Percentiles rank a stretch among this genome's conserved stretches.
These are phyloP conservation scores for Nymphicus hollandicus DNA, from an alignment of 2,113 vertebrate species.

Conservation along the genomic window DNA sequence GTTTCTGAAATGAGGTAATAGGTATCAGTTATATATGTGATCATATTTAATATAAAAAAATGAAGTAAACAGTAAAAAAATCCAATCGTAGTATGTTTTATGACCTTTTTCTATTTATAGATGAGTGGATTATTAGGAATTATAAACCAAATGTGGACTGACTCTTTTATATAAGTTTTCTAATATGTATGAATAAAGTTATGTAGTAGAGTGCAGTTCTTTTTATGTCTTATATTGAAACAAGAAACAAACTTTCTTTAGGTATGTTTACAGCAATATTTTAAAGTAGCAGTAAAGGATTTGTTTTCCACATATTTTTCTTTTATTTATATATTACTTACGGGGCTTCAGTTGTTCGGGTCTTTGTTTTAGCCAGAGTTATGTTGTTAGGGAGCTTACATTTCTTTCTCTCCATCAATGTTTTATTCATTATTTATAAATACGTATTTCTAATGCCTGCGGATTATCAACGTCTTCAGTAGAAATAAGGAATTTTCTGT, in stretches of 20 bases:
- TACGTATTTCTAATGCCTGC: background rate
- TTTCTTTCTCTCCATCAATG: background rate
- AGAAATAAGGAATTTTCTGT: background rate
- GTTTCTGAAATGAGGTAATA: background rate
- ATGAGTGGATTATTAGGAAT: background rate
- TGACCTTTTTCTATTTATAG: background rate
- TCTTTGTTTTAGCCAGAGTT: background rate
- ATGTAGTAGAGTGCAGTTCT: background rate
- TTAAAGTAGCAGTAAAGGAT: background rate
- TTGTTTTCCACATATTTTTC: background rate
- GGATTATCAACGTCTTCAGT: background rate
- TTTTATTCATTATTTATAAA: slow-evolving; percentile 33
- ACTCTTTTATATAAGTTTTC: background rate
- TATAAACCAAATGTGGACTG: background rate
- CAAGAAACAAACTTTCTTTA: background rate
- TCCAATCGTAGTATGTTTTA: background rate
- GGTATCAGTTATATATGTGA: background rate
- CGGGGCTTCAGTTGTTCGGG: background rate
- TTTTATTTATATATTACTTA: background rate
- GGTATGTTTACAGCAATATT: background rate
- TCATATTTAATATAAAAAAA: background rate
- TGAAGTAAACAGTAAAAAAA: background rate
- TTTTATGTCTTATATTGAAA: background rate
- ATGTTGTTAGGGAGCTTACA: background rate
- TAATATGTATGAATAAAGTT: background rate